Evolutionary conservation across 2,797 vertebrate genomes (phyloP).

Genomic region (Rhabdophis nuchalis): DNA sequence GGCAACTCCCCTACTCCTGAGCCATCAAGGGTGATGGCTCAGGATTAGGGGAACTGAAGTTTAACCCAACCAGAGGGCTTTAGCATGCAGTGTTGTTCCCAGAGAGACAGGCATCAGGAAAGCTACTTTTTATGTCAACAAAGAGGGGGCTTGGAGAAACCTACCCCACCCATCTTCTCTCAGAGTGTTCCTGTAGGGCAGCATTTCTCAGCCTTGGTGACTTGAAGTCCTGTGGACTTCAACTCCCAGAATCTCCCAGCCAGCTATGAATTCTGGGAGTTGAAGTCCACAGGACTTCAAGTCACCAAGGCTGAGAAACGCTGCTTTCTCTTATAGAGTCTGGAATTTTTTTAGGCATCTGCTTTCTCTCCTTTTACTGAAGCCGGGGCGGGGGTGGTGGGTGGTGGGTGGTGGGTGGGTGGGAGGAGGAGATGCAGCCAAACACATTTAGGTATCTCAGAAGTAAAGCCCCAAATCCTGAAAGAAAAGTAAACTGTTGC

Average conservation of each 20-base stretch:
- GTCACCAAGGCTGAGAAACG: too few species aligned
- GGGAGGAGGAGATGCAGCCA: too few species aligned
- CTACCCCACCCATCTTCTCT: not conserved
- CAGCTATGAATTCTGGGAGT: too few species aligned
- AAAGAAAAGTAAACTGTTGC: not conserved
- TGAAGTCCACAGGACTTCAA: too few species aligned
- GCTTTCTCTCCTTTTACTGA: not conserved
- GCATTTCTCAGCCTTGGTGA: too few species aligned
- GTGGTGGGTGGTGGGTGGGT: not conserved
- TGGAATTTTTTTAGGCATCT: not conserved
- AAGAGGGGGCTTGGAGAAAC: not conserved
- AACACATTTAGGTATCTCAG: not conserved
- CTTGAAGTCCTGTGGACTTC: too few species aligned
- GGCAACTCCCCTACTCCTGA: not conserved
- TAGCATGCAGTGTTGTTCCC: not conserved
- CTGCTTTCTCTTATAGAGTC: not conserved
- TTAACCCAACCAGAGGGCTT: not conserved
- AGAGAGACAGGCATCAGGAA: not conserved
- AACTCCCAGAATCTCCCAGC: too few species aligned
- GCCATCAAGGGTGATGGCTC: not conserved
- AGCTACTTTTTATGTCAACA: rapidly evolving
- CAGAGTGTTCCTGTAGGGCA: not conserved
- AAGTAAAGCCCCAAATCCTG: not conserved
- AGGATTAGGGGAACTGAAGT: not conserved
- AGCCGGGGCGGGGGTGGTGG: not conserved